Evolutionary conservation across 2,797 vertebrate genomes (phyloP).

Genomic region (Syndactyla subalaris): DNA sequence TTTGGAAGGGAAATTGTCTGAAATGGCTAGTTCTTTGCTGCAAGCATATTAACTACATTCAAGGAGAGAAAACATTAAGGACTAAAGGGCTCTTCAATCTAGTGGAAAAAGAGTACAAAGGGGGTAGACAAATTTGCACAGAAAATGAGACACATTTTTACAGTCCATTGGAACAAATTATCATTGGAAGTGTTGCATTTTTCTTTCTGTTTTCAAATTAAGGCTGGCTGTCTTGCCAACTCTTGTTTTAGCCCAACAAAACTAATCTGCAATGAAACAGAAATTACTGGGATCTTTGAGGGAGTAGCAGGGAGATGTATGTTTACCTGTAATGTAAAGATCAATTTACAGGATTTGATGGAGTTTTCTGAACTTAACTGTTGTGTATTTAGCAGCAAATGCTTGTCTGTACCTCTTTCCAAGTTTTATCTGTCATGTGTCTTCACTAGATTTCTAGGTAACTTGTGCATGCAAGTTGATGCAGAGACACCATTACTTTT

Average conservation of each 20-base stretch:
- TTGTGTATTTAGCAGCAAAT: neutral
- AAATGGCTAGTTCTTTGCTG: conserved; percentile 40
- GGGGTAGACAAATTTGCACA: neutral
- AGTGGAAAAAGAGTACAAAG: neutral
- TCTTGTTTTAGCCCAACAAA: neutral
- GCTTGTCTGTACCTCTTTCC: neutral
- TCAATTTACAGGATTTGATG: neutral
- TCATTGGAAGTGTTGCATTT: neutral
- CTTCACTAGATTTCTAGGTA: neutral
- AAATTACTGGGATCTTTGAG: neutral
- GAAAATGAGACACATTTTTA: neutral
- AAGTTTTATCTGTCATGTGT: accelerated
- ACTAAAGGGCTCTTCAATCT: neutral
- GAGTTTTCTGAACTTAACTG: neutral
- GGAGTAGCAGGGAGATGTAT: neutral
- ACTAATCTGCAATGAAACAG: neutral
- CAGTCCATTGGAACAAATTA: neutral
- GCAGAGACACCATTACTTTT: neutral
- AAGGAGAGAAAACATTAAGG: neutral
- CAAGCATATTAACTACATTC: conserved; percentile 10
- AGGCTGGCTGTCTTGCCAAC: neutral
- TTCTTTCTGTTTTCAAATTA: neutral
- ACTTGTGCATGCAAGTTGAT: neutral
- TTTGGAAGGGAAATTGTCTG: conserved; percentile 55
- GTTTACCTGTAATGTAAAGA: neutral